Conservation (phyloP, 92 coral and sea anemone genomes). For the Umimayanthus chanpuru region DNA sequence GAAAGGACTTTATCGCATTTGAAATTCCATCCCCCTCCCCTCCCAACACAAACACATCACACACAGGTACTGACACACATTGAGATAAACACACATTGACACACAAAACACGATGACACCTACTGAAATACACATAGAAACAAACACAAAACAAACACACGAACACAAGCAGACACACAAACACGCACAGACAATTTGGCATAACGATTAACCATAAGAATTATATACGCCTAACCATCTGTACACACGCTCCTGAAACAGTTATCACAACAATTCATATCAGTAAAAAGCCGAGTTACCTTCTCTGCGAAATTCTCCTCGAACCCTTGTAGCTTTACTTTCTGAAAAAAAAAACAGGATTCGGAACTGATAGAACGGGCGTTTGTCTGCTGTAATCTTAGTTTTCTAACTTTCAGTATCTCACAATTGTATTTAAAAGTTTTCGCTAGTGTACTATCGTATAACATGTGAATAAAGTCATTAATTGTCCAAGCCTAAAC, state of each 20-base stretch:
- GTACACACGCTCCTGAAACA: not conserved
- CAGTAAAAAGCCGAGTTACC: constrained; percentile 50
- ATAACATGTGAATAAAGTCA: too few relatives aligned
- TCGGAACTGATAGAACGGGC: not conserved
- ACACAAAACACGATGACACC: not conserved
- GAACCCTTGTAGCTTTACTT: constrained; percentile 84
- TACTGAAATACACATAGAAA: too few relatives aligned
- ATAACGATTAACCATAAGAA: not conserved
- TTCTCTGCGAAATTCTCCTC: constrained; percentile 93
- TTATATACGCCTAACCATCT: not conserved
- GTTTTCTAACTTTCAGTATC: too few relatives aligned
- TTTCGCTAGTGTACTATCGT: too few relatives aligned
- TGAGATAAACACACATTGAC: too few relatives aligned
- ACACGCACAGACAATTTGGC: not conserved
- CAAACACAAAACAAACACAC: not conserved
- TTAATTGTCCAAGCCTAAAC: too few relatives aligned
- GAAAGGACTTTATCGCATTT: too few relatives aligned
- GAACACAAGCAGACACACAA: not conserved
- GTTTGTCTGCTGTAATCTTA: too few relatives aligned
- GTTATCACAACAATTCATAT: too few relatives aligned
- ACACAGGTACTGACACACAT: not conserved
- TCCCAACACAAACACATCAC: not conserved
- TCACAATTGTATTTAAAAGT: too few relatives aligned
- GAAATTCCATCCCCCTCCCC: too few relatives aligned
- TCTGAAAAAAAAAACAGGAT: constrained; percentile 47